These are phyloP conservation scores for Cnemophilus loriae DNA, from an alignment of 2,113 vertebrate genomes.

Conservation along the genomic window DNA sequence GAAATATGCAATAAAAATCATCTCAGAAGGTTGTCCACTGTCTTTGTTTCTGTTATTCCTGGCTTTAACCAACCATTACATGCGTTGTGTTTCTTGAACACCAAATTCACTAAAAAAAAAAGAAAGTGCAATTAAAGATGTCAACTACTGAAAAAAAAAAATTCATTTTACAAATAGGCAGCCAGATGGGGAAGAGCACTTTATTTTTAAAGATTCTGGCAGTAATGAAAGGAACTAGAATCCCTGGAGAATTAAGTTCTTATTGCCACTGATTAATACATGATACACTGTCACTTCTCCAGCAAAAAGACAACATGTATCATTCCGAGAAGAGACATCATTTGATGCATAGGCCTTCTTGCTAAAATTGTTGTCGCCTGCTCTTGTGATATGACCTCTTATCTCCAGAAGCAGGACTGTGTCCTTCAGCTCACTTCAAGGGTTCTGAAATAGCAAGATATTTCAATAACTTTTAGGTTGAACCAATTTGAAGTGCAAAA, in stretches of 20 bases:
- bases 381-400: neutral
- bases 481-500: neutral
- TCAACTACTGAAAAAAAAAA: neutral
- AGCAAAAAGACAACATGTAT: neutral
- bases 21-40: neutral
- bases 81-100: neutral
- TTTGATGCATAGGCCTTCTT: neutral
- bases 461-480: neutral
- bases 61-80: neutral
- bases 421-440: neutral
- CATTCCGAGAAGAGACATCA: neutral
- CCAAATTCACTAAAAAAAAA: neutral
- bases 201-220: neutral
- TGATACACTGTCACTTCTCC: neutral
- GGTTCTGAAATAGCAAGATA: neutral
- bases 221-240: neutral
- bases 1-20: neutral
- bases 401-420: neutral
- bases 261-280: neutral
- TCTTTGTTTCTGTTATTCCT: neutral
- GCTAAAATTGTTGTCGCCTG: neutral
- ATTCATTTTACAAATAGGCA: neutral
- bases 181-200: neutral
- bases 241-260: neutral
- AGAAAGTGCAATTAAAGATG: neutral